Conservation (phyloP, 2,113 vertebrate genomes). For the Pandion haliaetus region DNA sequence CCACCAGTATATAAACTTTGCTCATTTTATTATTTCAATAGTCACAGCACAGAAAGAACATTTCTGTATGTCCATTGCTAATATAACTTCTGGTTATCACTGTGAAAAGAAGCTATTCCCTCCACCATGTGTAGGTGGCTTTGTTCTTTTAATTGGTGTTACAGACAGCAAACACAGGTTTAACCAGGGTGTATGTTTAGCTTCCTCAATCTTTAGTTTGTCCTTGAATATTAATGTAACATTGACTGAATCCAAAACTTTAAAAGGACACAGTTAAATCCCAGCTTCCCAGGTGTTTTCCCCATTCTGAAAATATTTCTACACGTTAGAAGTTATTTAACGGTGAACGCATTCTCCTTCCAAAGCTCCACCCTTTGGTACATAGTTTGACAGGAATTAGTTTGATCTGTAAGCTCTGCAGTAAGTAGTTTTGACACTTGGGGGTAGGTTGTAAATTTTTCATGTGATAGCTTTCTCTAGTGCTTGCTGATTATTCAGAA, state of each 20-base stretch:
- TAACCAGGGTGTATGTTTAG: neutral
- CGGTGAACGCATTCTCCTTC: neutral
- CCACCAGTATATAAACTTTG: neutral
- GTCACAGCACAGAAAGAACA: neutral
- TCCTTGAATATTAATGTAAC: neutral
- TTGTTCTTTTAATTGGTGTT: neutral
- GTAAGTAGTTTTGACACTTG: neutral
- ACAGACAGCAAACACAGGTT: neutral
- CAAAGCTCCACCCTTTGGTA: neutral
- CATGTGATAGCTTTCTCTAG: neutral
- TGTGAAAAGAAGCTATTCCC: neutral
- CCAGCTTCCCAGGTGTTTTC: neutral
- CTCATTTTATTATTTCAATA: neutral
- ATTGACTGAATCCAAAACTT: neutral
- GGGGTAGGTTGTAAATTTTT: neutral
- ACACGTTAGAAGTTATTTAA: neutral
- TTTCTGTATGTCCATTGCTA: neutral
- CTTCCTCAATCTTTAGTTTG: neutral
- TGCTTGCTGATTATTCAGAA: neutral
- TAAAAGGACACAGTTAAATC: neutral
- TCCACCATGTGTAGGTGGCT: neutral
- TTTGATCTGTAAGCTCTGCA: neutral
- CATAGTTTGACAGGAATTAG: neutral
- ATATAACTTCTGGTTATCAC: neutral
- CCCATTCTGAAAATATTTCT: neutral